Evolutionary conservation across 2,113 vertebrate species (phyloP).

Genomic region (Nanorana parkeri): DNA sequence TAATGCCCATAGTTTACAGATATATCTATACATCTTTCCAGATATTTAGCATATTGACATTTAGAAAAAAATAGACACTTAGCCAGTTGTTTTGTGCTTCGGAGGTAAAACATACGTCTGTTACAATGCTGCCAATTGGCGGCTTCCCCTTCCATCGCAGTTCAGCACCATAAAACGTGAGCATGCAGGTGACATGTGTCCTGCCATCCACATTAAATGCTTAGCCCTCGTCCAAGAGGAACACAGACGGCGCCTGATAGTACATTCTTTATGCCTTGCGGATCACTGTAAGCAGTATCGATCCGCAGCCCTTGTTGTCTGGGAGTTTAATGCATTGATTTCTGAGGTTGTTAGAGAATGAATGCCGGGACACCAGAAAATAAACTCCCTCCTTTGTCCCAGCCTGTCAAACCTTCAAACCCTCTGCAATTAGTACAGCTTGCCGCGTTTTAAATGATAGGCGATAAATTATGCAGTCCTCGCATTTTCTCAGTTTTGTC

Average conservation of each 20-base stretch:
- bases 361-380: slow-evolving; percentile 23
- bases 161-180: neutral
- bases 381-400: slow-evolving; percentile 27
- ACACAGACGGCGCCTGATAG: neutral
- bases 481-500: slow-evolving; percentile 7
- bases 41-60: too few species aligned
- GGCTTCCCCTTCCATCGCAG: neutral
- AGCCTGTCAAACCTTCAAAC: neutral
- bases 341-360: slow-evolving; percentile 16
- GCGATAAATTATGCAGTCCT: slow-evolving; percentile 15
- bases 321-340: slow-evolving; percentile 34
- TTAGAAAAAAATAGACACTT: too few species aligned
- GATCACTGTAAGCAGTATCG: slow-evolving; percentile 19
- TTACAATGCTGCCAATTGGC: too few species aligned
- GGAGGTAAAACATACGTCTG: too few species aligned
- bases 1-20: too few species aligned
- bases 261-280: slow-evolving; percentile 9
- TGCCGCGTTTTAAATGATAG: slow-evolving; percentile 7
- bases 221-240: neutral
- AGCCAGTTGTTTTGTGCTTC: too few species aligned
- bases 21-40: too few species aligned
- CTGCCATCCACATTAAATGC: neutral
- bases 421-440: slow-evolving; percentile 17
- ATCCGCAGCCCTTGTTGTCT: slow-evolving; percentile 29
- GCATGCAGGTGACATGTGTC: neutral